Evolutionary conservation across 2,888 invertebrate genomes (phyloP), one percentile per base, ranked within the genome.

Genomic region (Pachycephus smyrnensis): DNA sequence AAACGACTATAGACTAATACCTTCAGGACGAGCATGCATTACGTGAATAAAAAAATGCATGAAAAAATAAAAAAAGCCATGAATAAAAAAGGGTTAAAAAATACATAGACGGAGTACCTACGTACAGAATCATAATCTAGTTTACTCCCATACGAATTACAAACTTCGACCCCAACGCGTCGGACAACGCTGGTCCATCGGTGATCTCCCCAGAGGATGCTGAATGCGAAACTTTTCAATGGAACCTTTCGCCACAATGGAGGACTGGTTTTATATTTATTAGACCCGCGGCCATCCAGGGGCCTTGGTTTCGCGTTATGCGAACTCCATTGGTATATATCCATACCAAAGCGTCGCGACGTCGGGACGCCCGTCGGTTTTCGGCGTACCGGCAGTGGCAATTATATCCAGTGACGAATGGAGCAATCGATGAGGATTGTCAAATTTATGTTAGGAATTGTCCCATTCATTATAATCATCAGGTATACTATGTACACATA

Each of bases 181-280:
- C 71, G 71, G 12, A 12, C 71, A 71, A n/a, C 71, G 1, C n/a
- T 12, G 11, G 9, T 12, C 31, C 31, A 32, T 71, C 9, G 71
- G 31, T 71, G 31, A 71, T 32, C 71, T 71, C 76, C 31, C 76
- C 40, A 15, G 77, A 74, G 79, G 75, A 71, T 78, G 77, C 79
- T 40, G 75, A 73, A 37, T 75, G 75, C 83, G 84, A 86, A 85
- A 88, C 85, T 88, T 88, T 88, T 86, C 85, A 87, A 88, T 88
- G 85, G 86, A 86, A 9, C 55, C 85, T 83, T 82, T 81, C 84
- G 69, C 85, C 84, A 86, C 88, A 88, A 88, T 88, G 84, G 33
- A 32, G 87, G 82, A 84, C 75, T 83, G 87, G 87, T 88, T 87
- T 71, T 88, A 88, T 87, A 88, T 88, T 88, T 88, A 88, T 87